phyloP scores from a whole-genome alignment of 2,113 vertebrate genomes.

The Copsychus sechellarum region DNA sequence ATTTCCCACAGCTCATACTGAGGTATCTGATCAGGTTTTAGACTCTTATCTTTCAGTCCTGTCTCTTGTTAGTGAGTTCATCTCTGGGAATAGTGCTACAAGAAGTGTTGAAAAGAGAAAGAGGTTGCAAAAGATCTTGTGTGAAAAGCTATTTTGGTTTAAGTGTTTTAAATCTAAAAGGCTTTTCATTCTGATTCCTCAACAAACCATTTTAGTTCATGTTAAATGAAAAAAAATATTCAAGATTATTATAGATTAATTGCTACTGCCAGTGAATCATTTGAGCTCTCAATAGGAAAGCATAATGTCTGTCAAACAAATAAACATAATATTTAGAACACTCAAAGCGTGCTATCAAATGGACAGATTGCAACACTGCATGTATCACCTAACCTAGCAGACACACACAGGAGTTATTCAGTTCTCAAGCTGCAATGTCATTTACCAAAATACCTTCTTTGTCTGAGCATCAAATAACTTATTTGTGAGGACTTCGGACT shows the following conservation, averaged over 20 bases:
- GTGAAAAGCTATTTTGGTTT: constrained; percentile 10
- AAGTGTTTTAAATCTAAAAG: constrained; percentile 22
- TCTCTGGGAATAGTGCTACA: background rate
- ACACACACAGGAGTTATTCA: background rate
- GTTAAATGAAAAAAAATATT: background rate
- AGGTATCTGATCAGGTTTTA: constrained; percentile 46
- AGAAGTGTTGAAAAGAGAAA: constrained; percentile 13
- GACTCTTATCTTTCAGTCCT: constrained; percentile 26
- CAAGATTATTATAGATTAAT: background rate
- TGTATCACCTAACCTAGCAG: background rate
- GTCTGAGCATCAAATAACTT: background rate
- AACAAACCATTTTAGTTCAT: background rate
- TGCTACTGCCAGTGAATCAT: background rate
- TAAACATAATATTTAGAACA: constrained; percentile 18
- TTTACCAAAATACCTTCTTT: constrained; percentile 17
- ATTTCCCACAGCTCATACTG: constrained; percentile 39
- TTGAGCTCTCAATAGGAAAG: background rate
- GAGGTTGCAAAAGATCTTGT: background rate
- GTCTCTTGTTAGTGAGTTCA: background rate
- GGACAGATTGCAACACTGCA: background rate
- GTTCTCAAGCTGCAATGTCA: constrained; percentile 1
- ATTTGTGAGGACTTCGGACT: background rate
- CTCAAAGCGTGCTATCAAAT: constrained; percentile 11
- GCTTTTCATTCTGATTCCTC: constrained; percentile 5
- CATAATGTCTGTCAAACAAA: constrained; percentile 22